Evolutionary conservation across 2,888 invertebrate species (phyloP).

Genomic region (Hemistola chrysoprasaria): DNA sequence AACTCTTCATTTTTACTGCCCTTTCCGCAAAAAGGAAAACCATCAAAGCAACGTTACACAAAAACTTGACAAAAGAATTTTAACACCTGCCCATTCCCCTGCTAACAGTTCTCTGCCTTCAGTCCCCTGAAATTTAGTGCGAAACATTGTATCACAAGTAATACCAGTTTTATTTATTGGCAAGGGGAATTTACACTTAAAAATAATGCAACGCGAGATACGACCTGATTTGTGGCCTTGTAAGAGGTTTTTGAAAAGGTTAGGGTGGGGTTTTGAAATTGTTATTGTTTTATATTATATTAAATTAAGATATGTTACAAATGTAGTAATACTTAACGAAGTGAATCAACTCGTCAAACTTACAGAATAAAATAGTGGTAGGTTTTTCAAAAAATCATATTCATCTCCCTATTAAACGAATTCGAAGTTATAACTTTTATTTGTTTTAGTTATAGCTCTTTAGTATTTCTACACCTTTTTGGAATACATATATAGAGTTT

Average conservation of each 20-base stretch:
- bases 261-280: background rate
- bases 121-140: conserved; percentile 20
- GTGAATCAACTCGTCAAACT: too few species aligned
- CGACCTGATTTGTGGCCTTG: conserved; percentile 29
- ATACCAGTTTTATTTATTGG: conserved; percentile 54
- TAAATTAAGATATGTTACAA: too few species aligned
- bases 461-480: too few species aligned
- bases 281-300: too few species aligned
- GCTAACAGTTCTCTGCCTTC: conserved; percentile 3
- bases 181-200: conserved; percentile 58
- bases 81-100: conserved; percentile 24
- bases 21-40: conserved; percentile 7
- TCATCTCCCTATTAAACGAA: too few species aligned
- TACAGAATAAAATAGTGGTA: too few species aligned
- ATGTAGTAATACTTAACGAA: too few species aligned
- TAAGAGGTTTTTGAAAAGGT: conserved; percentile 15
- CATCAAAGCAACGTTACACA: conserved; percentile 7
- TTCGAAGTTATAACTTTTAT: too few species aligned
- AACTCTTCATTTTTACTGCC: too few species aligned
- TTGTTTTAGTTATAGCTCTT: too few species aligned
- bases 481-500: too few species aligned
- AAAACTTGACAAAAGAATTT: conserved; percentile 25
- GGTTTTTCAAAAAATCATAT: too few species aligned
- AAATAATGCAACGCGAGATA: conserved; percentile 47
- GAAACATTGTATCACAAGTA: conserved; percentile 27